Percentiles rank a stretch among this genome's conserved stretches.
phyloP scores from a whole-genome alignment of 64 coral and sea anemone species.

The Stichodactyla mertensii region DNA sequence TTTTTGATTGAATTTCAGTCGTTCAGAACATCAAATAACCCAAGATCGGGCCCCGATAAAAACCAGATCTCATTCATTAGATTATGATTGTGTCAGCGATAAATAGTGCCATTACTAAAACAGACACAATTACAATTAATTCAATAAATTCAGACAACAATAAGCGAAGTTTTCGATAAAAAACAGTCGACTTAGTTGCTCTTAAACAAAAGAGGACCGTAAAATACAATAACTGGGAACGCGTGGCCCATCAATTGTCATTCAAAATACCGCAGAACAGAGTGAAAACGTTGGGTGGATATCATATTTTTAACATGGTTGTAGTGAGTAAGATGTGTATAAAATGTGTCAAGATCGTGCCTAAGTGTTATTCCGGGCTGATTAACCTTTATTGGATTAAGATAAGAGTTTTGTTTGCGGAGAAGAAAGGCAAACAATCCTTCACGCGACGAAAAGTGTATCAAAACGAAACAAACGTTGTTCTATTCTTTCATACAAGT shows the following conservation, averaged over 20 bases:
- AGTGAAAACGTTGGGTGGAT: not conserved
- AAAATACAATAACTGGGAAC: not conserved
- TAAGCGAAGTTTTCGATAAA: constrained; percentile 1
- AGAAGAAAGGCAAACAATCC: constrained; percentile 9
- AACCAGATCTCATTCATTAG: constrained; percentile 9
- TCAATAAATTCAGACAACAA: constrained; percentile 8
- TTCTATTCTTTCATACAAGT: not conserved
- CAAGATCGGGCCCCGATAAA: not conserved
- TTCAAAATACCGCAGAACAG: not conserved
- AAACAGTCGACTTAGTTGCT: not conserved
- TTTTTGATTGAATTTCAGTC: not conserved
- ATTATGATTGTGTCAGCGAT: constrained; percentile 9
- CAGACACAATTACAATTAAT: constrained; percentile 8
- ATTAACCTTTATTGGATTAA: constrained; percentile 31
- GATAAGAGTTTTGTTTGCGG: constrained; percentile 23
- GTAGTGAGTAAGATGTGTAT: not conserved
- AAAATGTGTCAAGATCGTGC: constrained; percentile 27
- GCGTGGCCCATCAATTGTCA: not conserved
- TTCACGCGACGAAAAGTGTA: constrained; percentile 5
- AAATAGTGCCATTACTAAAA: constrained; percentile 18
- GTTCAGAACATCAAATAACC: not conserved
- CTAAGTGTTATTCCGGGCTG: constrained; percentile 14
- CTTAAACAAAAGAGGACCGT: not conserved
- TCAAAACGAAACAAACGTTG: not conserved
- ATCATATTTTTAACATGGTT: not conserved